Evolutionary conservation across 2,113 vertebrate species (phyloP).

Genomic region (Isichthys henryi): DNA sequence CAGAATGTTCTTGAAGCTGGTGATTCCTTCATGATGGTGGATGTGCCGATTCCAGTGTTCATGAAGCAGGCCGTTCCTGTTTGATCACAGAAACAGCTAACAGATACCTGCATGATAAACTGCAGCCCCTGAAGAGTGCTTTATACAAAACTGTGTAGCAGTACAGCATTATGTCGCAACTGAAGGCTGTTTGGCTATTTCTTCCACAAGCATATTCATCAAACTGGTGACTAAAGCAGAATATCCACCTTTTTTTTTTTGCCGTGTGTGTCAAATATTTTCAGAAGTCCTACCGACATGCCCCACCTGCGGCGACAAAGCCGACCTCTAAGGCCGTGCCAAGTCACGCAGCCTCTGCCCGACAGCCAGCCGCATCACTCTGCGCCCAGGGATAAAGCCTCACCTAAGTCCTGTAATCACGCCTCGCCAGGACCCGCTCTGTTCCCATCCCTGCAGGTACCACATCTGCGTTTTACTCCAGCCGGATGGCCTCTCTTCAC

Average conservation of each 20-base stretch:
- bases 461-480: neutral
- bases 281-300: neutral
- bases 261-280: neutral
- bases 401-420: neutral
- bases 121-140: neutral
- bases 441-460: neutral
- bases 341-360: constrained; percentile 1
- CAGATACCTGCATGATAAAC: neutral
- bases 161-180: neutral
- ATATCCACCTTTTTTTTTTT: neutral
- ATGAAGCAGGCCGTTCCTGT: neutral
- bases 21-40: neutral
- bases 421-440: neutral
- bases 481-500: neutral
- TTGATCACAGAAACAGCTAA: neutral
- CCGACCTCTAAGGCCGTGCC: neutral
- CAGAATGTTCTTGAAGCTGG: neutral
- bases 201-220: neutral
- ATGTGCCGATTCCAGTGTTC: neutral
- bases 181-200: neutral
- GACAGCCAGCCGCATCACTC: neutral
- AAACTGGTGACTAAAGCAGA: neutral
- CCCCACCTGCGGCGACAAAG: neutral
- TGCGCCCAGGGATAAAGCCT: neutral
- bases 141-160: neutral